phyloP scores from a whole-genome alignment of 2,888 invertebrate species.

The Plagodis pulveraria region DNA sequence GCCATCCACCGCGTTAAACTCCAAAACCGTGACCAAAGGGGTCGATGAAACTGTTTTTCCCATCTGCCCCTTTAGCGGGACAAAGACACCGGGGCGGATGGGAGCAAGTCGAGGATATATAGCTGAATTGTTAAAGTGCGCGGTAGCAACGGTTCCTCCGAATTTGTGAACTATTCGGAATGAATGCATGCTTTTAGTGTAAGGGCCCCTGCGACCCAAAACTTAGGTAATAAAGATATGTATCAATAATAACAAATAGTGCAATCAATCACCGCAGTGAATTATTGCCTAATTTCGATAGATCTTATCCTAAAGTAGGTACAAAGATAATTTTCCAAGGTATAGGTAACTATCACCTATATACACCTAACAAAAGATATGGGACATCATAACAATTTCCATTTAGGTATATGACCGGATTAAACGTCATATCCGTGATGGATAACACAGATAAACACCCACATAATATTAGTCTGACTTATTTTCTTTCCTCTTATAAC shows the following conservation, averaged over 20 bases:
- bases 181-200: no score
- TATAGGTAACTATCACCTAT: background rate
- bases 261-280: background rate
- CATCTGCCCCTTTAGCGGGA: no score
- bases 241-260: background rate
- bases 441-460: constrained; percentile 10
- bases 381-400: constrained; percentile 6
- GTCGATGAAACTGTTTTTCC: no score
- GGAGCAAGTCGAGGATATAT: no score
- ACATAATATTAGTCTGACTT: constrained; percentile 18
- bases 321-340: background rate
- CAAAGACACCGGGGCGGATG: no score
- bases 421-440: constrained; percentile 2
- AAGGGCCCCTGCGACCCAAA: no score
- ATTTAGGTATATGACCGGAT: constrained; percentile 11
- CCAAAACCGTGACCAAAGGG: no score
- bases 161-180: no score
- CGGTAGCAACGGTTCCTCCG: no score
- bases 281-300: background rate
- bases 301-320: background rate
- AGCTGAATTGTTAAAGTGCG: no score
- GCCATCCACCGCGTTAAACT: no score
- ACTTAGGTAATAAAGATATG: no score
- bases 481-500: constrained; percentile 17
- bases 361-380: background rate